Evolutionary conservation across 1,140 invertebrate species (phyloP).

Genomic region (Drosophila aff.): DNA sequence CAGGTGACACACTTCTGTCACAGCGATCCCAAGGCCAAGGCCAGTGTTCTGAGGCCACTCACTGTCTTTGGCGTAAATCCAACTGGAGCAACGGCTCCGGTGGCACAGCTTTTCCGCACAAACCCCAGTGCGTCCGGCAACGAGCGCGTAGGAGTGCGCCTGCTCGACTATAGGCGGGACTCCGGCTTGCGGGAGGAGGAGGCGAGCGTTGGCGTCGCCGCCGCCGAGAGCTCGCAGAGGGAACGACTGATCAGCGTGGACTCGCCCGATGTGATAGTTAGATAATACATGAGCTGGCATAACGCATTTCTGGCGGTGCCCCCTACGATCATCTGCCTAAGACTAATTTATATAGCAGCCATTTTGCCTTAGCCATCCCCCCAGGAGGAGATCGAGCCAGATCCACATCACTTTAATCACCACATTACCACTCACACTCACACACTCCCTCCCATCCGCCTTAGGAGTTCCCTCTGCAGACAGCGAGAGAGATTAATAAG

Average conservation of each 20-base stretch:
- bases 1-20: conserved; percentile 68
- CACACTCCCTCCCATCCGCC: conserved; percentile 36
- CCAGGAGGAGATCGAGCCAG: background rate
- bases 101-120: conserved; percentile 27
- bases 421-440: conserved; percentile 13
- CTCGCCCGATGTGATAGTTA: conserved; percentile 72
- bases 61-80: conserved; percentile 40
- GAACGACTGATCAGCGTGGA: conserved; percentile 47
- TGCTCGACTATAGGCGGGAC: conserved; percentile 66
- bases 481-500: conserved; percentile 76
- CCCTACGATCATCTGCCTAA: conserved; percentile 44
- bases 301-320: conserved; percentile 53
- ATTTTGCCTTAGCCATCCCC: conserved; percentile 46
- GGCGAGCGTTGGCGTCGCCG: conserved; percentile 1
- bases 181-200: conserved; percentile 41
- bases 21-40: conserved; percentile 75
- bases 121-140: conserved; percentile 24
- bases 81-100: background rate
- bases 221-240: conserved; percentile 37
- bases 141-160: conserved; percentile 63
- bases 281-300: conserved; percentile 64
- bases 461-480: conserved; percentile 48
- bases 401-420: conserved; percentile 10
- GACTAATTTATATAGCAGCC: conserved; percentile 51
- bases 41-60: conserved; percentile 55